phyloP scores from a whole-genome alignment of 2,113 vertebrate species.

The Anolis sagrei region DNA sequence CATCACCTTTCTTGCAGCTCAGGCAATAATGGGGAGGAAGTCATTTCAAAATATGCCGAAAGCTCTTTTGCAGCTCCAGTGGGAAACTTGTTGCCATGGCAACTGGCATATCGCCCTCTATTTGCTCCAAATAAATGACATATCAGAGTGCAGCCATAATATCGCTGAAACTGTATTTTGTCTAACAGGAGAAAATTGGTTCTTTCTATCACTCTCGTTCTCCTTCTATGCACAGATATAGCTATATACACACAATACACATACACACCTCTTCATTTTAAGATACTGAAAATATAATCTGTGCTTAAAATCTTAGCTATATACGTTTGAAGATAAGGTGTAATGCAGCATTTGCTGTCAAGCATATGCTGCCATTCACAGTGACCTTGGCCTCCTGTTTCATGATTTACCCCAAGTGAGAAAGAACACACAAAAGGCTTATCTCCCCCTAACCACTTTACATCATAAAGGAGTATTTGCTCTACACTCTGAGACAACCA shows the following conservation, averaged over 20 bases:
- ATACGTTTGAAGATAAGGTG: not conserved
- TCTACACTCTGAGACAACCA: slow-evolving; percentile 54
- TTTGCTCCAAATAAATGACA: slow-evolving; percentile 62
- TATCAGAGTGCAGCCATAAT: slow-evolving; percentile 60
- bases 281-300: not conserved
- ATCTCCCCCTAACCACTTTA: slow-evolving; percentile 50
- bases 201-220: not conserved
- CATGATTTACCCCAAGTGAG: slow-evolving; percentile 57
- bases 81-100: slow-evolving; percentile 53
- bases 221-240: no score
- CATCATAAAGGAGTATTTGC: slow-evolving; percentile 57
- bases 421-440: slow-evolving; percentile 53
- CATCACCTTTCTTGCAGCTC: slow-evolving; percentile 42
- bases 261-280: slow-evolving; percentile 15
- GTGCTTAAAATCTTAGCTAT: not conserved
- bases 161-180: slow-evolving; percentile 39
- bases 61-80: slow-evolving; percentile 31
- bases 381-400: slow-evolving; percentile 63
- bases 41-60: slow-evolving; percentile 19
- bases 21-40: slow-evolving; percentile 57
- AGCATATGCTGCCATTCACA: not conserved
- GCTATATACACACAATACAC: no score
- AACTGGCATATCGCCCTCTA: slow-evolving; percentile 66
- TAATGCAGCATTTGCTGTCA: not conserved
- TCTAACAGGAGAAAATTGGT: slow-evolving; percentile 36